These are phyloP conservation scores for Halisarca cf. caerulea DNA, from an alignment of 37 sponge, comb jelly and placozoan genomes.

Conservation along the genomic window DNA sequence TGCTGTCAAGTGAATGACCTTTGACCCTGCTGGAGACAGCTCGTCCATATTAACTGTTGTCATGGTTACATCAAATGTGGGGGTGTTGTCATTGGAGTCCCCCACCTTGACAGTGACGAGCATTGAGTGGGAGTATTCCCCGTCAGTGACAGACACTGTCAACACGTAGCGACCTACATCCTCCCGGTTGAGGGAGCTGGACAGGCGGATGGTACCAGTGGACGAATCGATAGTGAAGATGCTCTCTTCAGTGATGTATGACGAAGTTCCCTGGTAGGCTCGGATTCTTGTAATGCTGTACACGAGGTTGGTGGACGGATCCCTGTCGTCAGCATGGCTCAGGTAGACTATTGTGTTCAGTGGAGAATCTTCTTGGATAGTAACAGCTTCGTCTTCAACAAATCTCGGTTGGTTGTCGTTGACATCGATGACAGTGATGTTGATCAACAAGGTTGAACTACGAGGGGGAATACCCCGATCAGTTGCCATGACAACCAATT, in stretches of 20 bases:
- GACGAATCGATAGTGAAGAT: constrained; percentile 35
- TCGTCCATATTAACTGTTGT: neutral
- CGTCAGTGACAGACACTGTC: neutral
- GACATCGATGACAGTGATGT: constrained; percentile 39
- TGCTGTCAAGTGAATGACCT: constrained; percentile 5
- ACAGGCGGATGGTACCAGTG: constrained; percentile 34
- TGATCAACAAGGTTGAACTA: neutral
- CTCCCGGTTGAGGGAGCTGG: constrained; percentile 28
- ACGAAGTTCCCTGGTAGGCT: neutral
- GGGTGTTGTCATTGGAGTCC: constrained; percentile 37
- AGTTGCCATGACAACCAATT: constrained; percentile 33
- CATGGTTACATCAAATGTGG: neutral
- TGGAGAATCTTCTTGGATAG: constrained; percentile 33
- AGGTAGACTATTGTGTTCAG: constrained; percentile 15
- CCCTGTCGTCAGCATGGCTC: constrained; percentile 11
- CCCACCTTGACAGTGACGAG: neutral
- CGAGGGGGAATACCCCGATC: constrained; percentile 9
- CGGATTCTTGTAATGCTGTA: neutral
- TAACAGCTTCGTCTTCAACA: constrained; percentile 1
- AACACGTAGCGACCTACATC: neutral
- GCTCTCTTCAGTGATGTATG: neutral
- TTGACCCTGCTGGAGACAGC: neutral
- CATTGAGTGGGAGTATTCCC: neutral
- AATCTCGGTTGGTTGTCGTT: constrained; percentile 54
- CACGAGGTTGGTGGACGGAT: neutral